Evolutionary conservation across 2,113 vertebrate genomes (phyloP).

Genomic region (Stomatorhinus ivindoensis): DNA sequence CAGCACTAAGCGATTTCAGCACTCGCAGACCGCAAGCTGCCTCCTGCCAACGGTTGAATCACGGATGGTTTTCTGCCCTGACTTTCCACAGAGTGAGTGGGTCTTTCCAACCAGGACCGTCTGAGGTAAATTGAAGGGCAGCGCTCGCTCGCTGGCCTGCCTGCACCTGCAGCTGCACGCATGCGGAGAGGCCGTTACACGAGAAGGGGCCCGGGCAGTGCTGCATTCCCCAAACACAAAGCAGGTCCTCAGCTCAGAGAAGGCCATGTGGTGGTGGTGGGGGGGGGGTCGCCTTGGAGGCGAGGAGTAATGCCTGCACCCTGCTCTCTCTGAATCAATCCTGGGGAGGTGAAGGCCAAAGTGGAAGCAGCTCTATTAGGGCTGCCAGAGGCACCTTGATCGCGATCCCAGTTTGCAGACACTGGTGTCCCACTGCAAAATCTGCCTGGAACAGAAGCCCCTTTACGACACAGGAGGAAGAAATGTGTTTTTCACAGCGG

Average conservation of each 20-base stretch:
- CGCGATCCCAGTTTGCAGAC: neutral
- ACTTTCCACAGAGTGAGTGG: neutral
- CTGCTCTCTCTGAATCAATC: neutral
- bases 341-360: neutral
- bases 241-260: neutral
- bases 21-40: slow-evolving; percentile 7
- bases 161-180: neutral
- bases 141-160: neutral
- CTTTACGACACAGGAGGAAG: neutral
- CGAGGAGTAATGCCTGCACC: neutral
- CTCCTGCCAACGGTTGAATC: slow-evolving; percentile 11
- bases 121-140: neutral
- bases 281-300: neutral
- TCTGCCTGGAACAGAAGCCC: neutral
- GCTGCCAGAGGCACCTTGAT: neutral
- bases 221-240: neutral
- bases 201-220: neutral
- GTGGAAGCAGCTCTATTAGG: neutral
- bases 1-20: slow-evolving; percentile 11
- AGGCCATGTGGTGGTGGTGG: neutral
- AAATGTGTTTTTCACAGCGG: neutral
- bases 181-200: neutral
- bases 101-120: neutral
- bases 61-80: neutral
- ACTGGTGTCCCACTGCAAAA: neutral